A percentile compares a stretch with the other conserved stretches of the same genome.
These are phyloP conservation scores for Lamellibrachia satsuma DNA, from an alignment of 2,888 invertebrate species.

Conservation along the genomic window DNA sequence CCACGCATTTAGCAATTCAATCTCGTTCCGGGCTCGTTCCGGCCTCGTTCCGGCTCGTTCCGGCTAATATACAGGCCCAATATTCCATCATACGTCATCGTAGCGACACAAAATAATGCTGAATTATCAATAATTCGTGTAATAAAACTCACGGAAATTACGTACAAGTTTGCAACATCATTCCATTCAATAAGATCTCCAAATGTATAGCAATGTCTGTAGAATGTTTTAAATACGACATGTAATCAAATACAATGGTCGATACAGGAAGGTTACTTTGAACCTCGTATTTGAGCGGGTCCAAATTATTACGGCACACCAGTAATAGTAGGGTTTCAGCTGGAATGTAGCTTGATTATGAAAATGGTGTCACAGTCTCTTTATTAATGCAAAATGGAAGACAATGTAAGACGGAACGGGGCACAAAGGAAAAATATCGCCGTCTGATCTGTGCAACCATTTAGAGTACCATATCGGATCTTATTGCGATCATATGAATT, in stretches of 20 bases:
- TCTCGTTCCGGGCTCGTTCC: too few species aligned
- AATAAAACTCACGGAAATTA: too few species aligned
- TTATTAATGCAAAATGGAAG: conserved; percentile 17
- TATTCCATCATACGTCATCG: too few species aligned
- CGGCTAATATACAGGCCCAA: too few species aligned
- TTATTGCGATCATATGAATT: background rate
- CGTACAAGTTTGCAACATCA: background rate
- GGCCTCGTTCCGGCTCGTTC: too few species aligned
- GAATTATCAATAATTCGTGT: too few species aligned
- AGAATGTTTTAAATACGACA: background rate
- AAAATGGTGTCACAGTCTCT: background rate
- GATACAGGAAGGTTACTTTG: background rate
- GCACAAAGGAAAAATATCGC: conserved; percentile 5
- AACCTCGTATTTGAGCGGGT: background rate
- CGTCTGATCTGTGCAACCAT: background rate
- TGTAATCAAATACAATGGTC: background rate
- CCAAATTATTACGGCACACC: background rate
- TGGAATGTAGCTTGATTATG: conserved; percentile 5
- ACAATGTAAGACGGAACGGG: background rate
- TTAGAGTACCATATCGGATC: conserved; percentile 1
- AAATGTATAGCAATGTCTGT: background rate
- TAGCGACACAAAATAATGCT: too few species aligned
- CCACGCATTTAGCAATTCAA: too few species aligned
- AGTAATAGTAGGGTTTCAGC: background rate
- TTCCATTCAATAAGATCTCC: background rate